These are phyloP conservation scores for Hedya salicella DNA, from an alignment of 2,888 invertebrate species.

Conservation along the genomic window DNA sequence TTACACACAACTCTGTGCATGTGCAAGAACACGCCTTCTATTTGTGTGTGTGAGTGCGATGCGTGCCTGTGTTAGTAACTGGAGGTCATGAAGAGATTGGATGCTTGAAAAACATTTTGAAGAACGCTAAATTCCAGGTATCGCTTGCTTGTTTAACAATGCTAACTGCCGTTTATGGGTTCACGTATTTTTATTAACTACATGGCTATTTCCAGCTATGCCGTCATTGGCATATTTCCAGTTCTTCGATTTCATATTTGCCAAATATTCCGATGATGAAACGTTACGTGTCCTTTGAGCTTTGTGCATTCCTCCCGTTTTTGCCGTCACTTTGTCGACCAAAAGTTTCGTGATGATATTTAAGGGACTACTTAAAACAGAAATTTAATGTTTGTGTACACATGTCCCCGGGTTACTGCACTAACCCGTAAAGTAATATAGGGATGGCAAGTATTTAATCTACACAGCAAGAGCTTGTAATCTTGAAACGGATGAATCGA, in stretches of 20 bases:
- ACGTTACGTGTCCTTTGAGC: too few species aligned
- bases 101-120: conserved; percentile 52
- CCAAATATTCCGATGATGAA: background rate
- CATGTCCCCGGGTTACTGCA: too few species aligned
- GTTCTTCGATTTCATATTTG: background rate
- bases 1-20: conserved; percentile 61
- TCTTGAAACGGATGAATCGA: too few species aligned
- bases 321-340: too few species aligned
- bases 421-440: too few species aligned
- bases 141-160: conserved; percentile 18
- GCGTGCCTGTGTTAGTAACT: conserved; percentile 63
- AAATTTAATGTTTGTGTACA: too few species aligned
- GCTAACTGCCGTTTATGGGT: conserved; percentile 14
- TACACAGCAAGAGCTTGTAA: too few species aligned
- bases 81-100: conserved; percentile 77
- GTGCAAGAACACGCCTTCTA: conserved; percentile 74
- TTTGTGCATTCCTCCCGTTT: too few species aligned
- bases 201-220: conserved; percentile 23
- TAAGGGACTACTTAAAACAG: too few species aligned
- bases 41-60: conserved; percentile 56
- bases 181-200: conserved; percentile 5
- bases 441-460: too few species aligned
- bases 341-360: too few species aligned
- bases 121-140: conserved; percentile 49
- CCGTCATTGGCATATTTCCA: conserved; percentile 11